Evolutionary conservation across 64 coral and sea anemone genomes (phyloP).

Genomic region (Porites lutea): DNA sequence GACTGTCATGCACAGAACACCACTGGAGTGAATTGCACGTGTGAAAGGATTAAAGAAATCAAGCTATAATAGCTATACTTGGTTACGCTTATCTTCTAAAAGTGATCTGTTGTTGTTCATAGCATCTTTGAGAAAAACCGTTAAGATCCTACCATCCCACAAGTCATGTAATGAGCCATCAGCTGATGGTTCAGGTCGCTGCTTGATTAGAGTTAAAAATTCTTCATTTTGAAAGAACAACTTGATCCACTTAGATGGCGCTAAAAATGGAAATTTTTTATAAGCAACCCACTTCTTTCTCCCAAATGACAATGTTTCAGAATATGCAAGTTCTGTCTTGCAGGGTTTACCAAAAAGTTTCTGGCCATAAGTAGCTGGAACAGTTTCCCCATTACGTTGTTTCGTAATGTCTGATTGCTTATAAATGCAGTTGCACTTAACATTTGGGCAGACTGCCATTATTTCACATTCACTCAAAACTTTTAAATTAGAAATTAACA

Average conservation of each 20-base stretch:
- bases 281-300: slow-evolving; percentile 12
- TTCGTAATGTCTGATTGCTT: neutral
- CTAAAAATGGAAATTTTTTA: slow-evolving; percentile 24
- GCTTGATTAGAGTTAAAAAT: neutral
- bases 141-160: slow-evolving; percentile 9
- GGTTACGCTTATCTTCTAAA: slow-evolving; percentile 32
- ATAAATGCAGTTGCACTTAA: neutral
- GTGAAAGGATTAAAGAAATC: slow-evolving; percentile 60
- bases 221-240: neutral
- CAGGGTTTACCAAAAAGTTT: slow-evolving; percentile 9
- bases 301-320: neutral
- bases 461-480: slow-evolving; percentile 9
- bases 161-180: slow-evolving; percentile 6
- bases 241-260: slow-evolving; percentile 3
- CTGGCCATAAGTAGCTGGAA: neutral
- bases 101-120: neutral
- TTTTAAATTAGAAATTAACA: slow-evolving; percentile 12
- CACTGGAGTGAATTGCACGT: slow-evolving; percentile 28
- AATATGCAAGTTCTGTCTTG: neutral
- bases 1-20: slow-evolving; percentile 58
- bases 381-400: neutral
- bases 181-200: neutral
- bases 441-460: slow-evolving; percentile 24
- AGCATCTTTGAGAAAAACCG: neutral
- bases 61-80: slow-evolving; percentile 40